Base-by-base conservation (phyloP, 2,888 invertebrate genomes). In the Lasioglossum figueresi region DNA sequence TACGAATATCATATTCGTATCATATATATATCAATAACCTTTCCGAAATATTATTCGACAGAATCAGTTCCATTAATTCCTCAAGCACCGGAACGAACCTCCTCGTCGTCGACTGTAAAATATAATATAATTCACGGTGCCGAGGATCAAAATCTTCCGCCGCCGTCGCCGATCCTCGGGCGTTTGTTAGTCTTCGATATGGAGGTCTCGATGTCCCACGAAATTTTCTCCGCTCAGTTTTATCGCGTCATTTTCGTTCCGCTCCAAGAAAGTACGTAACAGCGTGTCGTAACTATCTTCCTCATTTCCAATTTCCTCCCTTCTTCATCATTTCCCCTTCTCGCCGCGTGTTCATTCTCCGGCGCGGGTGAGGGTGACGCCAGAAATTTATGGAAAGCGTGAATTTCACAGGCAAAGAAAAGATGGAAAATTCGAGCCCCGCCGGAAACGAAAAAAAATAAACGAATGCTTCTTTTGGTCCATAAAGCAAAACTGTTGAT, bases 401-500 rank as follows among this genome's bases (percentile, higher is more conserved):
- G 83, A 83, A 66, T 82, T 88, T 88, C 80, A 70, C 52, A 73
- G 76, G 37, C 37, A 43, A 19, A 37, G 19, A 37, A 40, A 72
- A 63, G 34, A 4, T 56, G 10, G 43, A 70, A 66, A 79, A 79
- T 72, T 74, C 79, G 23, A 43, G 59, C 37, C n/a, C 14, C 4
- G 10, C 74, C 34, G 45, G 40, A 48, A 12, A 40, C 37, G 14
- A 14, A 63, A 31, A 31, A 70, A 48, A 68, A 59, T 59, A 70
- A 59, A 73, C 66, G 76, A 76, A 76, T 52, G 66, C 66, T 59
- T 78, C 72, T 74, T 31, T 52, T 73, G 81, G 70, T 66, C 56
- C 79, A 85, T 84, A 83, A 85, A 88, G 83, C 87, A 83, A 52
- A 88, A 88, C 81, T 82, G 85, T 85, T 88, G 88, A 88, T 88